These are phyloP conservation scores for Polyergus mexicanus DNA, from an alignment of 1,140 invertebrate genomes.

Conservation along the genomic window DNA sequence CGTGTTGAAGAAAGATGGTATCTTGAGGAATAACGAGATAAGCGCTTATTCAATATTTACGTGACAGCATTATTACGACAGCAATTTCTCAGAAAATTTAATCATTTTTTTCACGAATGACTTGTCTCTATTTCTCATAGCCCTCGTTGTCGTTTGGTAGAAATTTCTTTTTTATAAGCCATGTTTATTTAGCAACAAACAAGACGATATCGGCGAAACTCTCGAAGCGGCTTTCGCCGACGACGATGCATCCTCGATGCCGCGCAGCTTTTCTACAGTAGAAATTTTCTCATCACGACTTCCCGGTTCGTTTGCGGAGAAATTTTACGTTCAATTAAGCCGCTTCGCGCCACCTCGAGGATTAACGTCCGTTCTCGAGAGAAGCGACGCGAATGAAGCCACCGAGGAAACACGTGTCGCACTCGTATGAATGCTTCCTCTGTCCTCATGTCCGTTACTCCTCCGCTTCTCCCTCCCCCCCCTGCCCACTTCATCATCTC, in stretches of 20 bases:
- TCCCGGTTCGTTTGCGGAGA: constrained; percentile 67
- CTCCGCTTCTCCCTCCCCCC: background rate
- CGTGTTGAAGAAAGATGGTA: background rate
- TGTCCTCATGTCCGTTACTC: constrained; percentile 51
- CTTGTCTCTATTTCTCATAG: background rate
- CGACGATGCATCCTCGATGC: background rate
- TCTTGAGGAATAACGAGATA: background rate
- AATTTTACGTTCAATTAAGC: constrained; percentile 76
- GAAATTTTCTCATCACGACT: constrained; percentile 61
- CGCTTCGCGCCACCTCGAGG: constrained; percentile 67
- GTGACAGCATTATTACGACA: too few relatives aligned
- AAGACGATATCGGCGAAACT: background rate
- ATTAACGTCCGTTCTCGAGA: constrained; percentile 20
- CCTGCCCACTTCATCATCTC: background rate
- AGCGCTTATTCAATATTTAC: background rate
- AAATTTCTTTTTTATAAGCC: background rate
- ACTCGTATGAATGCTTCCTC: constrained; percentile 60
- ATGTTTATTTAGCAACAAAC: background rate
- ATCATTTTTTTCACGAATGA: background rate
- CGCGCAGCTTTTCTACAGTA: constrained; percentile 68
- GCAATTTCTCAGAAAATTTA: background rate
- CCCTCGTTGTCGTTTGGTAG: too few relatives aligned
- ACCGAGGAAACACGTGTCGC: constrained; percentile 61
- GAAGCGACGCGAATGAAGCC: constrained; percentile 57
- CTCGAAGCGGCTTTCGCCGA: background rate